Evolutionary conservation across 2,888 invertebrate species (phyloP).

Genomic region (Agrochola litura): DNA sequence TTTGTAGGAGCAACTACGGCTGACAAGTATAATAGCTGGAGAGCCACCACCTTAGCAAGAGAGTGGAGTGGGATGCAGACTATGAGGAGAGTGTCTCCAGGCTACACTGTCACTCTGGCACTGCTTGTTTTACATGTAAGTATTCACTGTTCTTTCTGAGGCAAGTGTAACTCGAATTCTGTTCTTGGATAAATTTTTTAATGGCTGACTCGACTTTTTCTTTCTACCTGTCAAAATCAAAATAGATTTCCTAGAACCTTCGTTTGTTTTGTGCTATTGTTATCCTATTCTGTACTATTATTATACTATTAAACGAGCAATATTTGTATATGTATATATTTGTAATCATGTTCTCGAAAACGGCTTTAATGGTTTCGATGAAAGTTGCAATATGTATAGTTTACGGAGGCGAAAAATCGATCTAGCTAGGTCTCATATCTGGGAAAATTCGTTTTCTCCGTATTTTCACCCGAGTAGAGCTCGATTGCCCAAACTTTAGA

Average conservation of each 20-base stretch:
- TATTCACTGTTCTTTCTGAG: conserved; percentile 13
- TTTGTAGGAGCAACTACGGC: conserved; percentile 21
- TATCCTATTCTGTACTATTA: background rate
- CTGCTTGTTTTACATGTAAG: conserved; percentile 79
- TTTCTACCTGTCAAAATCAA: background rate
- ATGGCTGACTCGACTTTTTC: background rate
- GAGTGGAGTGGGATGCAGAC: conserved; percentile 83
- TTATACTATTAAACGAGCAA: background rate
- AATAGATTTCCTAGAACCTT: background rate
- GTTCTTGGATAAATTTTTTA: background rate
- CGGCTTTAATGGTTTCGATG: no score
- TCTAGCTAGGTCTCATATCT: no score
- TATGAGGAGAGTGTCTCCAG: conserved; percentile 77
- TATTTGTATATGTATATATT: no score
- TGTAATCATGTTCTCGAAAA: no score
- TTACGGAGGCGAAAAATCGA: no score
- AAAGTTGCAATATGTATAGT: no score
- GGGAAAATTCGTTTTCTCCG: no score
- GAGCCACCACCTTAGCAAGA: conserved; percentile 73
- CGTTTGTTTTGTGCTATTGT: background rate
- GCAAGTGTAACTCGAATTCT: background rate
- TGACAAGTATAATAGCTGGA: conserved; percentile 74
- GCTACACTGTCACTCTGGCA: conserved; percentile 74
- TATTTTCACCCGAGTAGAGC: no score
- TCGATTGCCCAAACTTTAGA: no score